Conservation (phyloP, 2,888 invertebrate species). For the Dioctria linearis region DNA sequence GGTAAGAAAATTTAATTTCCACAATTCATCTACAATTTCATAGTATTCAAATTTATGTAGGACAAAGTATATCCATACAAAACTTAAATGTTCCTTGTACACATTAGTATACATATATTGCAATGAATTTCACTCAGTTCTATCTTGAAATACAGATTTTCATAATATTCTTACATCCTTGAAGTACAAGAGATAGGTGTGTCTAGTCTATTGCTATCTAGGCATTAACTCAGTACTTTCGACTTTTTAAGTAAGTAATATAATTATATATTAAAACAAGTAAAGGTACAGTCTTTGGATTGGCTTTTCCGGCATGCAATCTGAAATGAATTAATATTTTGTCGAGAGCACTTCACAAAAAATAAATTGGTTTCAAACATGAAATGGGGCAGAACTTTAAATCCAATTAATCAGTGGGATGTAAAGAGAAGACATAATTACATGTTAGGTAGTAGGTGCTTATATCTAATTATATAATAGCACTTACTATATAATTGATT, state of each 20-base stretch:
- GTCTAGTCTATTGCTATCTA: background rate
- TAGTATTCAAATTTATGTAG: background rate
- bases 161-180: slow-evolving; percentile 18
- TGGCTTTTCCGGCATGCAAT: background rate
- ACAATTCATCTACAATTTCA: slow-evolving; percentile 4
- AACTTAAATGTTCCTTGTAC: background rate
- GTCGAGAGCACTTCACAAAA: background rate
- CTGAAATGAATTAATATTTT: slow-evolving; percentile 15
- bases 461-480: too few relatives aligned
- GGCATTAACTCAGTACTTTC: slow-evolving; percentile 19
- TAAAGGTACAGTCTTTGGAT: background rate
- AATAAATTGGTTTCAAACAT: background rate
- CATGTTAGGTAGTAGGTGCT: too few relatives aligned
- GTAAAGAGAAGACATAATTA: background rate
- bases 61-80: background rate
- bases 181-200: background rate
- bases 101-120: background rate
- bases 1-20: slow-evolving; percentile 28
- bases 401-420: background rate
- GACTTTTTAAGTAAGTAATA: background rate
- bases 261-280: slow-evolving; percentile 21
- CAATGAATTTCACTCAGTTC: slow-evolving; percentile 15
- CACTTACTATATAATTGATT: too few relatives aligned
- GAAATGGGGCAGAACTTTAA: background rate
- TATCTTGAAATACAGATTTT: slow-evolving; percentile 20